These are phyloP conservation scores for Dendroctonus ponderosae DNA, from an alignment of 1,140 invertebrate species.

Conservation along the genomic window DNA sequence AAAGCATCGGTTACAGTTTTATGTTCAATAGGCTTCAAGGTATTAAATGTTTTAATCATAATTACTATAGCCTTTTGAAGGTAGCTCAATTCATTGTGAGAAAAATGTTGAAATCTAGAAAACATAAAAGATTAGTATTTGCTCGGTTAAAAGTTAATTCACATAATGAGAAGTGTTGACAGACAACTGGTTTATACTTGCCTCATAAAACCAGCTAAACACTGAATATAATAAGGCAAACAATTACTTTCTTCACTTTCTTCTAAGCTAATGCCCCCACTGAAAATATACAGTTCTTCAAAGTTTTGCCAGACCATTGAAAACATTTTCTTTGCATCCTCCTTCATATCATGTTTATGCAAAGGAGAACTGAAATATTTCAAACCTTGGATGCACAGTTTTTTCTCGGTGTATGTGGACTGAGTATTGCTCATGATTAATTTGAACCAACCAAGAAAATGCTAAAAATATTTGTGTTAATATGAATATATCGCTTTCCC, in stretches of 20 bases:
- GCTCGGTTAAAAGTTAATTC: slow-evolving; percentile 8
- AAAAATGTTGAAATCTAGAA: slow-evolving; percentile 45
- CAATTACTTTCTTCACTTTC: slow-evolving; percentile 39
- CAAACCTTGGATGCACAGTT: slow-evolving; percentile 47
- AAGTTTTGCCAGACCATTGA: slow-evolving; percentile 45
- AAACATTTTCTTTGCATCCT: slow-evolving; percentile 43
- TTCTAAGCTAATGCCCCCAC: slow-evolving; percentile 26
- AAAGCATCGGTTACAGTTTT: slow-evolving; percentile 46
- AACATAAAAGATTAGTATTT: slow-evolving; percentile 28
- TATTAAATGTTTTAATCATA: slow-evolving; percentile 54
- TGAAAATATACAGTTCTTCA: slow-evolving; percentile 45
- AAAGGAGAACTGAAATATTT: slow-evolving; percentile 43
- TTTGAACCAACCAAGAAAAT: slow-evolving; percentile 41
- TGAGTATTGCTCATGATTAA: slow-evolving; percentile 32
- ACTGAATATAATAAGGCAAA: slow-evolving; percentile 46
- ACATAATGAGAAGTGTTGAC: slow-evolving; percentile 25
- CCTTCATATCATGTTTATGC: slow-evolving; percentile 35
- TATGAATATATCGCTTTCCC: not conserved
- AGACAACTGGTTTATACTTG: slow-evolving; percentile 4
- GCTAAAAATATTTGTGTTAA: slow-evolving; percentile 18
- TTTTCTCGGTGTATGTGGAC: slow-evolving; percentile 38
- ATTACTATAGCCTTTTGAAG: slow-evolving; percentile 47
- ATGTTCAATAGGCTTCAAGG: slow-evolving; percentile 45
- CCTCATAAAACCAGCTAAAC: slow-evolving; percentile 38
- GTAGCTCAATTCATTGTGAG: slow-evolving; percentile 49